phyloP scores from a whole-genome alignment of 2,113 vertebrate genomes.

The Steatornis caripensis region DNA sequence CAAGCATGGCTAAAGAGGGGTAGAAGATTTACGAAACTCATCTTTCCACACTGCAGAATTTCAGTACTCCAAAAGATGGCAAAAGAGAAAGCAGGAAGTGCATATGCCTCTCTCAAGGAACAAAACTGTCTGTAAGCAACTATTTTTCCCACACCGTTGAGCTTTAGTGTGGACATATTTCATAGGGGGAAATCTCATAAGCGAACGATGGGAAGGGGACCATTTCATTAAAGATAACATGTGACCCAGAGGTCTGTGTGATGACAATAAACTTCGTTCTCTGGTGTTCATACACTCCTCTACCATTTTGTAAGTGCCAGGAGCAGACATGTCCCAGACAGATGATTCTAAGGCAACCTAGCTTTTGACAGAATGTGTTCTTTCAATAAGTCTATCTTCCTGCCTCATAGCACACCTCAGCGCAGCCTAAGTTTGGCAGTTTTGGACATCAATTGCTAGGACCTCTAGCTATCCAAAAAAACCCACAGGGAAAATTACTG shows the following conservation, averaged over 20 bases:
- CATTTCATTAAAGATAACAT: neutral
- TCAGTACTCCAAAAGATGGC: neutral
- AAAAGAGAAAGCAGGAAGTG: neutral
- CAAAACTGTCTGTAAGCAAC: neutral
- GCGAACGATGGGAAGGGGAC: neutral
- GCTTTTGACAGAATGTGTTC: neutral
- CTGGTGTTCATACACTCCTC: neutral
- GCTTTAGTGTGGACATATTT: neutral
- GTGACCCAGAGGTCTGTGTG: neutral
- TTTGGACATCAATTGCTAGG: neutral
- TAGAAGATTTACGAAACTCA: neutral
- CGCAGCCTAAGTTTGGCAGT: neutral
- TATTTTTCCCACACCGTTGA: neutral
- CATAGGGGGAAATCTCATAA: neutral
- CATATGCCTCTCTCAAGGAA: neutral
- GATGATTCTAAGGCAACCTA: neutral
- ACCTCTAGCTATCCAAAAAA: neutral
- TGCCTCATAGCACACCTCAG: neutral
- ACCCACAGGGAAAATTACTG: neutral
- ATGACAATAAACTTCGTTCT: neutral
- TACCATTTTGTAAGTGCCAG: neutral
- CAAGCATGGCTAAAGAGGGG: neutral
- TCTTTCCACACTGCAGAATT: neutral
- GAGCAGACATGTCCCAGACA: neutral
- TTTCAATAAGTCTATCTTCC: neutral